Conservation (phyloP, 2,888 invertebrate species). For the Spodoptera exigua region DNA sequence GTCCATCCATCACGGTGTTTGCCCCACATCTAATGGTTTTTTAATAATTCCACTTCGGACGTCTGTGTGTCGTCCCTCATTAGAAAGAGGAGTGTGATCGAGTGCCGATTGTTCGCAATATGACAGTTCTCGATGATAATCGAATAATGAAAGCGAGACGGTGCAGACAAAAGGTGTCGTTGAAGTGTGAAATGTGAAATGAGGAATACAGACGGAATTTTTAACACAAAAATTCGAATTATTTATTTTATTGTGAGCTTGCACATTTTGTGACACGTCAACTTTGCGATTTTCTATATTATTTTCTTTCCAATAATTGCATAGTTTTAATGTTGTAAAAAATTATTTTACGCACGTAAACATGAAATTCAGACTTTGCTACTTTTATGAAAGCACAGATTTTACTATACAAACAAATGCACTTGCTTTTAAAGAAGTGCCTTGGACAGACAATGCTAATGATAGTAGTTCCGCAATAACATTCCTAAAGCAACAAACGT, state of each 20-base stretch:
- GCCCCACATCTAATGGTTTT: conserved; percentile 87
- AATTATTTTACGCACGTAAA: too few species aligned
- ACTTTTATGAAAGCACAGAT: background rate
- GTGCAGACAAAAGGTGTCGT: conserved; percentile 62
- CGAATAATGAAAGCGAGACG: conserved; percentile 73
- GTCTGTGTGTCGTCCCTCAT: conserved; percentile 73
- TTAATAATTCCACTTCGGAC: conserved; percentile 85
- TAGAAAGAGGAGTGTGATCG: conserved; percentile 78
- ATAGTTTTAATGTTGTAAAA: too few species aligned
- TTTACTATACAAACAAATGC: too few species aligned
- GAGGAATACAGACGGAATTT: conserved; percentile 50
- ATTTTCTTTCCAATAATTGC: too few species aligned
- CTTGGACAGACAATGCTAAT: background rate
- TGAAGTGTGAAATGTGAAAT: conserved; percentile 62
- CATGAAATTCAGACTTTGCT: too few species aligned
- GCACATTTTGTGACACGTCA: background rate
- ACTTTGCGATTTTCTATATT: background rate
- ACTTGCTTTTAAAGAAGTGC: too few species aligned
- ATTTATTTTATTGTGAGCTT: conserved; percentile 23
- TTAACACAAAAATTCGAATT: conserved; percentile 54
- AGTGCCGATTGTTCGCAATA: conserved; percentile 80
- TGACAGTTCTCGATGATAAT: conserved; percentile 81
- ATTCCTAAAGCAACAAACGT: conserved; percentile 18
- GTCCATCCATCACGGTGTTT: conserved; percentile 86
- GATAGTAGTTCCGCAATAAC: conserved; percentile 3